Evolutionary conservation across 2,888 invertebrate genomes (phyloP), one percentile per base, ranked within the genome.

Genomic region (Oasisia sp.): DNA sequence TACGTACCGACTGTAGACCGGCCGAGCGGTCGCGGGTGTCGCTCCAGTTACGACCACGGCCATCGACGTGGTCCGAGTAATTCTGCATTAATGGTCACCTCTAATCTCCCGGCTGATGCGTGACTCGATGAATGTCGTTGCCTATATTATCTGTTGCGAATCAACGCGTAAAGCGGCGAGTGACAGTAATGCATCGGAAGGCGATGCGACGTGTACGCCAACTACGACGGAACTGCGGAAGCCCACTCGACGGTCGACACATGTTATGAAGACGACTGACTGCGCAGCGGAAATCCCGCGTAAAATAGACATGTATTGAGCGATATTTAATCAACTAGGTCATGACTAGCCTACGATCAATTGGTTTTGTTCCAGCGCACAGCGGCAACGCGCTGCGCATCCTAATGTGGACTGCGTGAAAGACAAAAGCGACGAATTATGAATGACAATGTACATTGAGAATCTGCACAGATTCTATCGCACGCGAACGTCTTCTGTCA

Each of bases 321-420:
- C 74, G 74, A 74, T 74, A 74, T 74, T 74, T n/a, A 74, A 74
- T 74, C 74, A 74, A 74, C 74, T 74, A 74, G 74, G 74, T 74
- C 19, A 74, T n/a, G 74, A 74, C 27, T 50, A 50, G 50, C 14
- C 9, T 74, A 74, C 27, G n/a, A 74, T 74, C 74, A 27, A 74
- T 74, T 74, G 74, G n/a, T 74, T 74, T 74, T 74, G 27, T 27
- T 74, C 27, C 27, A 27, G 74, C 74, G n/a, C 0, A 7, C 19
- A n/a, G 27, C 7, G 74, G 27, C 74, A 27, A 74, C 5, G 74
- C 7, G 74, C 1, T 27, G 74, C 27, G n/a, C 74, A n/a, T 74
- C 74, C 74, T 74, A 7, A 27, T 27, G 74, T 74, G n/a, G 74
- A 74, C 74, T 7, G n/a, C 74, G 0, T 27, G 27, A 74, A 74